Evolutionary conservation across 2,113 vertebrate species (phyloP).

Genomic region (Scartelaos histophorus): DNA sequence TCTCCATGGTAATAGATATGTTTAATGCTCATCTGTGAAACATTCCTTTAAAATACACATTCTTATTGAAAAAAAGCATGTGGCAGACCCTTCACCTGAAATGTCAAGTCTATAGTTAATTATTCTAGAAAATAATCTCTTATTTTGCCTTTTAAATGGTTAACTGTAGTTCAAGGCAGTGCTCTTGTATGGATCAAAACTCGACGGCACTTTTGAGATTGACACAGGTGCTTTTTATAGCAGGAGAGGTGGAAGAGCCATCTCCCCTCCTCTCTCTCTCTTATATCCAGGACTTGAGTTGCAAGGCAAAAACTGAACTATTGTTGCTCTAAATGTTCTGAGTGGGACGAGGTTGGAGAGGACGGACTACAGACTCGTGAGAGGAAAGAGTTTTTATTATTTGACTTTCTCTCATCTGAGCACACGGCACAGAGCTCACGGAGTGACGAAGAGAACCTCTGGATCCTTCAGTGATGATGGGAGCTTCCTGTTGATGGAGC

Average conservation of each 20-base stretch:
- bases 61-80: no score
- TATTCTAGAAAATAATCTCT: background rate
- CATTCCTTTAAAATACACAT: no score
- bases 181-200: background rate
- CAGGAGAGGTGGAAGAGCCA: slow-evolving; percentile 43
- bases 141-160: background rate
- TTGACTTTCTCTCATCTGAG: slow-evolving; percentile 62
- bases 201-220: background rate
- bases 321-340: slow-evolving; percentile 33
- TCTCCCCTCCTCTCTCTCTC: slow-evolving; percentile 14
- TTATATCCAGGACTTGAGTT: slow-evolving; percentile 11
- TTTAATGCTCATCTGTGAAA: no score
- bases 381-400: slow-evolving; percentile 26
- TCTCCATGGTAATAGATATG: no score
- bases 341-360: slow-evolving; percentile 23
- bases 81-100: no score
- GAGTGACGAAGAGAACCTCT: slow-evolving; percentile 47
- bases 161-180: background rate
- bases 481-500: slow-evolving; percentile 47
- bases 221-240: slow-evolving; percentile 32
- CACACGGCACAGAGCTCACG: slow-evolving; percentile 59
- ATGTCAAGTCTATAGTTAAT: no score
- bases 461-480: slow-evolving; percentile 64
- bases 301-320: slow-evolving; percentile 18
- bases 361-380: slow-evolving; percentile 23